These are phyloP conservation scores for Falco berigora DNA, from an alignment of 2,797 vertebrate species.

Conservation along the genomic window DNA sequence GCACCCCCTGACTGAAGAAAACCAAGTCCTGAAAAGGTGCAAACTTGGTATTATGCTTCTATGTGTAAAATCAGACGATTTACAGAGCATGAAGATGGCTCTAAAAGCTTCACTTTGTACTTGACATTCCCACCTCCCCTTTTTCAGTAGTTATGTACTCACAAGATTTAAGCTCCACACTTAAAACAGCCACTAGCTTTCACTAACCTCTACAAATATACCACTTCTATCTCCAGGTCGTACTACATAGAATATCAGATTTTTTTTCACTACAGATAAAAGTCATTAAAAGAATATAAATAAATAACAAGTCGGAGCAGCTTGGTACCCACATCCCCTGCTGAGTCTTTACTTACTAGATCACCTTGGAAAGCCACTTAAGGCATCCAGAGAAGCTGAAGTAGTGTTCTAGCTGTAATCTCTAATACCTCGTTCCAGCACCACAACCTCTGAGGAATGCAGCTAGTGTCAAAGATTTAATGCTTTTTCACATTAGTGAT, in stretches of 20 bases:
- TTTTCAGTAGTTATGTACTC: neutral
- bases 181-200: neutral
- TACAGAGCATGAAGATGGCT: neutral
- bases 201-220: neutral
- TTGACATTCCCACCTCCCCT: neutral
- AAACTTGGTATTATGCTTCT: neutral
- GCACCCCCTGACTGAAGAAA: neutral
- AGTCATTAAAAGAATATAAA: neutral
- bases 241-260: neutral
- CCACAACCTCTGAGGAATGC: conserved; percentile 72
- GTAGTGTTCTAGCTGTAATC: conserved; percentile 73
- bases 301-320: neutral
- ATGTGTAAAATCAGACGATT: neutral
- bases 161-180: neutral
- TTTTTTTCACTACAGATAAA: neutral
- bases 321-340: neutral
- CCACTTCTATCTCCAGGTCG: neutral
- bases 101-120: neutral
- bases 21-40: neutral
- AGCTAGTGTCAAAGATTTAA: conserved; percentile 87
- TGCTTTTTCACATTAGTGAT: conserved; percentile 98
- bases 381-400: neutral
- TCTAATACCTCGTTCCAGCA: conserved; percentile 75
- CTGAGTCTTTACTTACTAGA: conserved; percentile 20
- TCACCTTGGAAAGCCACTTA: conserved; percentile 60